Evolutionary conservation across 1,140 invertebrate species (phyloP).

Genomic region (Orchestia grillus): DNA sequence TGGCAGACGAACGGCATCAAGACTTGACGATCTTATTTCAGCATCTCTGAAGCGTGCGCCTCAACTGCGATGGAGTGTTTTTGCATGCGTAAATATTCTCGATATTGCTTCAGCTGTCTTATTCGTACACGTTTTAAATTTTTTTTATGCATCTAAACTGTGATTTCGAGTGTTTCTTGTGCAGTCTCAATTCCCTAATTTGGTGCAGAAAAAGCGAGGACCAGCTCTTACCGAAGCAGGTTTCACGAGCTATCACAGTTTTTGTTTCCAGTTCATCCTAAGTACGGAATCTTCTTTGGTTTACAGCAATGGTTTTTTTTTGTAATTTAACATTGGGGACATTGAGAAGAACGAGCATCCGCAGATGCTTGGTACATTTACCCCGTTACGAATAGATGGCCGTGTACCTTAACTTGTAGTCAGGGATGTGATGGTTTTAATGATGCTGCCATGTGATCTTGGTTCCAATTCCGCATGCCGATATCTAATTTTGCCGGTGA

Average conservation of each 20-base stretch:
- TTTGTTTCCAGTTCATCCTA: background rate
- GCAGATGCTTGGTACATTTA: background rate
- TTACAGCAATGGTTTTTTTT: background rate
- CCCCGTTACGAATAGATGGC: background rate
- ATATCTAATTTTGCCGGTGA: background rate
- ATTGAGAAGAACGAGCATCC: background rate
- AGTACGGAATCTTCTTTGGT: background rate
- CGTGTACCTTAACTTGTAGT: background rate
- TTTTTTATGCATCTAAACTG: background rate
- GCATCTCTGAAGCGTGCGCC: background rate
- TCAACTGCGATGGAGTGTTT: background rate
- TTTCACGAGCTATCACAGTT: background rate
- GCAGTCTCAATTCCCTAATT: background rate
- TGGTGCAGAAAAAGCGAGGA: background rate
- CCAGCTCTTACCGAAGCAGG: background rate
- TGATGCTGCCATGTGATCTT: background rate
- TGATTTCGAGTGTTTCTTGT: background rate
- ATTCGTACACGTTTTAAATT: background rate
- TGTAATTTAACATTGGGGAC: background rate
- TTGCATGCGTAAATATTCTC: background rate
- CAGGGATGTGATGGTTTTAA: background rate
- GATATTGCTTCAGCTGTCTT: background rate
- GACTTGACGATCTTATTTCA: background rate
- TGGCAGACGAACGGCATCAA: background rate
- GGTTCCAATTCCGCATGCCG: background rate